Conservation (phyloP, 1,140 invertebrate genomes). For the Ridgeia piscesae region DNA sequence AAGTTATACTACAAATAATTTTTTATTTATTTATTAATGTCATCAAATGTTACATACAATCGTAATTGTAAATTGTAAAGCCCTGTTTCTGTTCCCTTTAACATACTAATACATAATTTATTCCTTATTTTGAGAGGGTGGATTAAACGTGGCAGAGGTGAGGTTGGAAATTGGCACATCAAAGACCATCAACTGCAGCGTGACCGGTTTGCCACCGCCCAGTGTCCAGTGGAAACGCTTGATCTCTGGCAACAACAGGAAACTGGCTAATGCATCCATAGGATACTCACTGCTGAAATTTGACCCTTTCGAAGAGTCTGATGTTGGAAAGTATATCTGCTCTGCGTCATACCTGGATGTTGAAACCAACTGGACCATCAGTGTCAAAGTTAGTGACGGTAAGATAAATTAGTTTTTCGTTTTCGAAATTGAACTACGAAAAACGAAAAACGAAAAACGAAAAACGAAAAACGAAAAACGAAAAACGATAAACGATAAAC, state of each 20-base stretch:
- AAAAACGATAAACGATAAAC: too few species aligned
- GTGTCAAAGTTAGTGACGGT: not conserved
- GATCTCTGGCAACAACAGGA: not conserved
- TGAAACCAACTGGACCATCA: not conserved
- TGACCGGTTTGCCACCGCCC: not conserved
- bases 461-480: too few species aligned
- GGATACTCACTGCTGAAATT: not conserved
- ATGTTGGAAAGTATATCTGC: not conserved
- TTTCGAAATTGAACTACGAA: too few species aligned
- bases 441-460: too few species aligned
- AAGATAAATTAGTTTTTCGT: not conserved
- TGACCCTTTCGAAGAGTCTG: not conserved
- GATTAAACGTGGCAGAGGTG: not conserved
- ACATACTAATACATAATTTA: not conserved
- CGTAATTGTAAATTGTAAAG: too few species aligned
- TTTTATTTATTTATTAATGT: too few species aligned
- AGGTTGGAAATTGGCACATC: not conserved
- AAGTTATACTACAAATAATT: too few species aligned
- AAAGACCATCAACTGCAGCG: not conserved
- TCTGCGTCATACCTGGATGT: not conserved
- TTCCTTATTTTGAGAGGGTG: not conserved
- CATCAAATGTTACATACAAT: too few species aligned
- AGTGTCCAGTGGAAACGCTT: not conserved
- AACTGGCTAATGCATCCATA: not conserved
- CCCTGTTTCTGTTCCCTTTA: too few species aligned